Conservation (phyloP, 2,797 vertebrate species). For the Heliangelus exortis region DNA sequence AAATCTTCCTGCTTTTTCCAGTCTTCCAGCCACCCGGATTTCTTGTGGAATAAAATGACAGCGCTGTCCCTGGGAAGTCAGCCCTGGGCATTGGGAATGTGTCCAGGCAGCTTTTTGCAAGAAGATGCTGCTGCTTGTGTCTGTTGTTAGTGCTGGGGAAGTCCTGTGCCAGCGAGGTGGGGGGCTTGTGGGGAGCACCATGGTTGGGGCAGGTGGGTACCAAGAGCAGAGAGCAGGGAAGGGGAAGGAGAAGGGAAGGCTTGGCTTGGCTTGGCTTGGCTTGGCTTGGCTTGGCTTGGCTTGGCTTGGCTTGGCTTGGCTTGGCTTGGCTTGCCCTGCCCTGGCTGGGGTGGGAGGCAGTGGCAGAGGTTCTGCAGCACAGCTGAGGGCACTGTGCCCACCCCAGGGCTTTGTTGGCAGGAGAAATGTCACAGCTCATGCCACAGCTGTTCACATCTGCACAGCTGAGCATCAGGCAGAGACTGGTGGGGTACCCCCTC, state of each 20-base stretch:
- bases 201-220: not conserved
- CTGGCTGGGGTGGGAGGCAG: too few species aligned
- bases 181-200: not conserved
- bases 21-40: not conserved
- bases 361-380: not conserved
- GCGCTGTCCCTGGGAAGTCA: not conserved
- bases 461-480: not conserved
- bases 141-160: not conserved
- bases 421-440: not conserved
- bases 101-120: not conserved
- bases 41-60: not conserved
- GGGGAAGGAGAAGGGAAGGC: not conserved
- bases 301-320: not conserved
- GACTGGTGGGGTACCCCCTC: not conserved
- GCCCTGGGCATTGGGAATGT: not conserved
- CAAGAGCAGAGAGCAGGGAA: not conserved
- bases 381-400: not conserved
- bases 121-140: not conserved
- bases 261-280: not conserved
- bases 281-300: too few species aligned
- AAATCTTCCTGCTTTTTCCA: not conserved
- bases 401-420: not conserved
- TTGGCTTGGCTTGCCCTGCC: not conserved
- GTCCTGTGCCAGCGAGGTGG: accelerated
- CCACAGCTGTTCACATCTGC: not conserved